Evolutionary conservation across 1,140 invertebrate genomes (phyloP), one percentile per base, ranked within the genome.

Genomic region (Ridgeia piscesae): DNA sequence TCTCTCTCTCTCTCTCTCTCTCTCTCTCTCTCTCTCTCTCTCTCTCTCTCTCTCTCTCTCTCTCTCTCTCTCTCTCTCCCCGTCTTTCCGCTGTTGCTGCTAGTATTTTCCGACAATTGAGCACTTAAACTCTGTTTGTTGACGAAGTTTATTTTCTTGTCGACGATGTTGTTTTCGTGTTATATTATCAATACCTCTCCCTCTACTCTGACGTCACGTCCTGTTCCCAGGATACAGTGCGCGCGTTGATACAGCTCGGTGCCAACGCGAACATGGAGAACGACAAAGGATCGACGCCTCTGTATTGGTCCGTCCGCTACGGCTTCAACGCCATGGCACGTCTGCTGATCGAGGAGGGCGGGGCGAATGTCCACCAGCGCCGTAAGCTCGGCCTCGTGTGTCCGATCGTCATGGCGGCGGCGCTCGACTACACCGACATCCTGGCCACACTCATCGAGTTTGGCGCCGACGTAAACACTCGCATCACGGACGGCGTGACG

Each of bases 271-370:
- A 94, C 89, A 48, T 92, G 33, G 92, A 93, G 35, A 93, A 94
- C 90, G 93, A 93, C 89, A 94, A 94, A 91, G 93, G 93, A 14
- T 93, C 93, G 14, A 94, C 93, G 89, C 93, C 94, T 6, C 92
- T 94, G 9, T 93, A 94, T 35, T 94, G 94, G 94, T 93, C 94
- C 33, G 93, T 94, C 8, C 90, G 92, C 8, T 94, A 93, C 42
- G 93, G 93, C n/a, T 91, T 92, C 91, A 48, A 58, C 34, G 91
- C 92, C 21, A 88, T 94, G 88, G 93, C 92, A 9, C 34, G 93
- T 88, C 35, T 92, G 34, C 91, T 94, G 48, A 93, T 93, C 90
- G 50, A 92, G 35, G 92, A 93, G 88, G 93, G 93, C 27, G 91
- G 91, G n/a, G 93, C 92, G 21, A 92, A 93, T 42, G 77, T 93